These are phyloP conservation scores for Drosophila gunungcola DNA, from an alignment of 1,140 invertebrate species.

Conservation along the genomic window DNA sequence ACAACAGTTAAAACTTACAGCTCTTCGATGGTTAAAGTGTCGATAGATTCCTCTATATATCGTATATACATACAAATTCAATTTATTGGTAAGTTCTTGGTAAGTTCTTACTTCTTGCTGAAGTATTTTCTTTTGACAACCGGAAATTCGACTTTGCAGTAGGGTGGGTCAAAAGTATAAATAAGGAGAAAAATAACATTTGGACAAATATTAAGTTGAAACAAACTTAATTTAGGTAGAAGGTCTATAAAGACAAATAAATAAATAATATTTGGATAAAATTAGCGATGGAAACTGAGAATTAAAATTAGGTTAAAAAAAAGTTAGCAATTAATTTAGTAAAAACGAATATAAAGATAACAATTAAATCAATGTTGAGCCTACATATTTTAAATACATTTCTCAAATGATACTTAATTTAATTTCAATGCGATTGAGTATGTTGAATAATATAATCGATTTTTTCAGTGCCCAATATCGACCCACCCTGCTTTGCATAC, in stretches of 20 bases:
- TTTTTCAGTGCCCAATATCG: not conserved
- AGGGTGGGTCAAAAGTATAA: slow-evolving; percentile 8
- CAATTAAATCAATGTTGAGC: too few relatives aligned
- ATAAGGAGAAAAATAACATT: not conserved
- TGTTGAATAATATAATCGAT: too few relatives aligned
- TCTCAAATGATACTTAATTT: too few relatives aligned
- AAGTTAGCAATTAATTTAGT: not conserved
- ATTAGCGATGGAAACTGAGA: too few relatives aligned
- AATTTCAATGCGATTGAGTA: too few relatives aligned
- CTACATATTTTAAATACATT: too few relatives aligned
- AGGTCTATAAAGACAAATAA: too few relatives aligned
- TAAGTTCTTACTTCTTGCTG: slow-evolving; percentile 21
- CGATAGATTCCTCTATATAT: slow-evolving; percentile 22
- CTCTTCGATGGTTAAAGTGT: slow-evolving; percentile 57
- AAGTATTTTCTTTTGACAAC: slow-evolving; percentile 47
- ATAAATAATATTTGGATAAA: too few relatives aligned
- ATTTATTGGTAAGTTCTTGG: slow-evolving; percentile 37
- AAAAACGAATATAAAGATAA: not conserved
- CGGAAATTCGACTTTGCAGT: slow-evolving; percentile 50
- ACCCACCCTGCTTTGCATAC: slow-evolving; percentile 20
- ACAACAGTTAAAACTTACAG: slow-evolving; percentile 75
- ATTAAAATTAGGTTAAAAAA: too few relatives aligned
- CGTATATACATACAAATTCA: slow-evolving; percentile 40
- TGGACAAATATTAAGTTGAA: not conserved
- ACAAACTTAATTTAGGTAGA: slow-evolving; percentile 1